These are phyloP conservation scores for Bucorvus abyssinicus DNA, from an alignment of 2,797 vertebrate species.

Conservation along the genomic window DNA sequence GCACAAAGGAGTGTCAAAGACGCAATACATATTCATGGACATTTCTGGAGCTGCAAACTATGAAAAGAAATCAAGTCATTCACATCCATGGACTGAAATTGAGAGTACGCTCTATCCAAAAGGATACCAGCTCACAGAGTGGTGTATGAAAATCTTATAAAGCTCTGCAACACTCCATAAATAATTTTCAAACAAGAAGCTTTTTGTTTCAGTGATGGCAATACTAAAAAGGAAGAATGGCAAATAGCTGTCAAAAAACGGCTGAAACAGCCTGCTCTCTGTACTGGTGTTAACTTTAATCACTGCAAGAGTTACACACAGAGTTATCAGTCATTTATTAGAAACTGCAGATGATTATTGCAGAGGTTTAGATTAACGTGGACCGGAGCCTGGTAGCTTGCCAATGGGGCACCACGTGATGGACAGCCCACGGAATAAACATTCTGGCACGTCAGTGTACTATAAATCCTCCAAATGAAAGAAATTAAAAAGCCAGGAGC, in stretches of 20 bases:
- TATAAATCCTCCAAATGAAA: slow-evolving; percentile 64
- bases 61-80: slow-evolving; percentile 66
- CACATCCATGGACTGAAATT: slow-evolving; percentile 57
- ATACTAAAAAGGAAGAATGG: slow-evolving; percentile 49
- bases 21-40: slow-evolving; percentile 40
- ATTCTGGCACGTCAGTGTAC: slow-evolving; percentile 15
- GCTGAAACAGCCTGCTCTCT: slow-evolving; percentile 14
- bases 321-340: slow-evolving; percentile 48
- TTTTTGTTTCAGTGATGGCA: slow-evolving; percentile 66
- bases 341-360: slow-evolving; percentile 6
- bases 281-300: slow-evolving; percentile 34
- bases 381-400: slow-evolving; percentile 2
- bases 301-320: background rate
- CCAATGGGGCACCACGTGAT: background rate
- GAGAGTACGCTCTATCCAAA: slow-evolving; percentile 56
- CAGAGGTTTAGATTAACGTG: slow-evolving; percentile 7
- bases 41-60: slow-evolving; percentile 46
- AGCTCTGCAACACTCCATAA: slow-evolving; percentile 62
- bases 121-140: slow-evolving; percentile 58
- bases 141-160: slow-evolving; percentile 61
- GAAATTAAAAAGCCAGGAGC: slow-evolving; percentile 68
- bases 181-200: slow-evolving; percentile 73
- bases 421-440: slow-evolving; percentile 52
- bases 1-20: slow-evolving; percentile 3
- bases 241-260: slow-evolving; percentile 45